Evolutionary conservation across 2,113 vertebrate genomes (phyloP).

Genomic region (Tretioscincus oriximinensis): DNA sequence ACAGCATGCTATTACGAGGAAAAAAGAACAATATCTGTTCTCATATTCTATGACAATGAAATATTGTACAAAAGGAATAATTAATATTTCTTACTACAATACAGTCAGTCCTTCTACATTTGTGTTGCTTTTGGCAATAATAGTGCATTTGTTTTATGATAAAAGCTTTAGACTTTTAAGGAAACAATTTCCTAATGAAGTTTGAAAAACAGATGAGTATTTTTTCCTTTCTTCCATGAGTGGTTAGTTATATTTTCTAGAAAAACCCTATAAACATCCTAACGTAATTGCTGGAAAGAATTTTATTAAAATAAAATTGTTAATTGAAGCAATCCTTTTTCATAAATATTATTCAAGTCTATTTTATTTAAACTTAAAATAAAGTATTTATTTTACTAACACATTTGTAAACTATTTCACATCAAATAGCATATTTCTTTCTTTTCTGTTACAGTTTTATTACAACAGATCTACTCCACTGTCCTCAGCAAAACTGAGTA

Average conservation of each 20-base stretch:
- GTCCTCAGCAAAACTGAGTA: constrained; percentile 37
- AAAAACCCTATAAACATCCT: neutral
- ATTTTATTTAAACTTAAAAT: neutral
- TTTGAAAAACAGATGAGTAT: neutral
- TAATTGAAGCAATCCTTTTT: constrained; percentile 14
- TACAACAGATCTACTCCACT: constrained; percentile 35
- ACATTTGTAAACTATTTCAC: neutral
- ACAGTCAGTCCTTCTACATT: neutral
- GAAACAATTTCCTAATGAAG: neutral
- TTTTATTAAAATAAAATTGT: neutral
- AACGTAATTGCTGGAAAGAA: neutral
- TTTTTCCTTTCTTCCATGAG: neutral
- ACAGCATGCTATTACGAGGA: neutral
- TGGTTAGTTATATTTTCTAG: neutral
- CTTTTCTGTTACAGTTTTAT: constrained; percentile 24
- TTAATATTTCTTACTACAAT: neutral
- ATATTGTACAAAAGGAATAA: neutral
- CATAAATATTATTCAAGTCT: constrained; percentile 21
- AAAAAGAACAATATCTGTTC: neutral
- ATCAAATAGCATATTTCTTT: constrained; percentile 12
- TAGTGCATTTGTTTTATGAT: neutral
- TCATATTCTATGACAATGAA: neutral
- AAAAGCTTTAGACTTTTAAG: neutral
- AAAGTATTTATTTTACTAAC: constrained; percentile 7
- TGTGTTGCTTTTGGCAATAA: neutral